A percentile compares a stretch with the other conserved stretches of the same genome.
phyloP scores from a whole-genome alignment of 1,140 invertebrate genomes.

The Chironomus tepperi region DNA sequence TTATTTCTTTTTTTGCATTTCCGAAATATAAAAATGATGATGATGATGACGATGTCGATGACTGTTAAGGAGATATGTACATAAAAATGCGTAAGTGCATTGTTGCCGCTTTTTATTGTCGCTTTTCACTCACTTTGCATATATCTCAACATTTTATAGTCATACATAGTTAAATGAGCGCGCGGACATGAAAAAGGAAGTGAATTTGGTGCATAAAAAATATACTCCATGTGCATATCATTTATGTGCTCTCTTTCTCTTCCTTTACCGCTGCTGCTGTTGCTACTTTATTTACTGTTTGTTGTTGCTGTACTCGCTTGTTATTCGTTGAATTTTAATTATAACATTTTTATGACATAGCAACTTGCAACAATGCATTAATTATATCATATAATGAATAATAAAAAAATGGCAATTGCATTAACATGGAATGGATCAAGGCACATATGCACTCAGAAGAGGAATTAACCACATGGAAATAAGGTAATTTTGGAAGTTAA shows the following conservation, averaged over 20 bases:
- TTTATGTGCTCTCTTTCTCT: neutral
- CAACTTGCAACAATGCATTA: no score
- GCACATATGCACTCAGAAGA: no score
- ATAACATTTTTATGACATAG: no score
- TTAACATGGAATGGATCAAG: no score
- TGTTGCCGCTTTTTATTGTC: neutral
- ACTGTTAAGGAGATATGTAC: neutral
- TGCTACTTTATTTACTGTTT: no score
- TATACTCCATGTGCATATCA: neutral
- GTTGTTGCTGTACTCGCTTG: no score
- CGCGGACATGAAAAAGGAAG: neutral
- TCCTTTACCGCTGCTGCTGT: no score
- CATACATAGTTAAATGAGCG: neutral
- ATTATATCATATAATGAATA: no score
- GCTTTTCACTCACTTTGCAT: neutral
- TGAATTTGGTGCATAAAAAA: slow-evolving; percentile 4
- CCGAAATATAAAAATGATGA: slow-evolving; percentile 1
- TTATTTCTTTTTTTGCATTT: slow-evolving; percentile 15
- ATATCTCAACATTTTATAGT: neutral
- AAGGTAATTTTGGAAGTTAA: no score
- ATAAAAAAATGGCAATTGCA: no score
- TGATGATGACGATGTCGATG: neutral
- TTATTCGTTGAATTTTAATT: no score
- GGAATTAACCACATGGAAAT: no score
- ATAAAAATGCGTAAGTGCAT: neutral